Evolutionary conservation across 2,113 vertebrate genomes (phyloP), one percentile per base, ranked within the genome.

Genomic region (Albula goreensis): DNA sequence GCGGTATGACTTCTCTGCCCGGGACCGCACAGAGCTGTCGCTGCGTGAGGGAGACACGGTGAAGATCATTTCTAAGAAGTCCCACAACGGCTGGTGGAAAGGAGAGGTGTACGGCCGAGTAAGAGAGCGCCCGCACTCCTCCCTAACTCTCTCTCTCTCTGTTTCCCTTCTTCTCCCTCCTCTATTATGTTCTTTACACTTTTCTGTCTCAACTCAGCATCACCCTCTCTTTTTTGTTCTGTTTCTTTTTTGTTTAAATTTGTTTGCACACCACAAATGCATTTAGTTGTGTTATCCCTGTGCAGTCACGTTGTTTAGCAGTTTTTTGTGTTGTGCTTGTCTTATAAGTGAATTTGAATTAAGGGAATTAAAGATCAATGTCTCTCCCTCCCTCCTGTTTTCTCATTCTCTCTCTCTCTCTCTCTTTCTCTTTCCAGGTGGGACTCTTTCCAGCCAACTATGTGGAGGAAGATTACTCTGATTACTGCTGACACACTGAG

Each of bases 101-200:
- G 98, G 98, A 56, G 98, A 99, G 87, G 96, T 99, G 83, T 99
- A 99, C 0, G 98, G 98, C 66, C 92, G 96, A 96, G 98, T 99
- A 90, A 84, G 95, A 11, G 70, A 63, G 48, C 52, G 4, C 15
- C 15, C 25, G 5, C 15, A 70, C 6, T 31, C 70, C n/a, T 74
- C 70, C 8, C 70, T 56, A 12, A 9, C 53, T 74, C 70, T 74
- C 8, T 74, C 66, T 31, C 70, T 74, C n/a, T 11, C 19, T 70
- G 3, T 70, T 5, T 70, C 63, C 7, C 63, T n/a, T n/a, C 17
- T 22, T 70, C 63, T n/a, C 19, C 19, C 8, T 22, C 19, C 53
- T 56, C 53, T 56, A 12, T 56, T 41, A 41, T 41, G 31, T 41
- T 41, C 31, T 41, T 41, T 41, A 41, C 19, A 70, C 3, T n/a